Evolutionary conservation across 2,113 vertebrate genomes (phyloP).

Genomic region (Xenopus laevis): DNA sequence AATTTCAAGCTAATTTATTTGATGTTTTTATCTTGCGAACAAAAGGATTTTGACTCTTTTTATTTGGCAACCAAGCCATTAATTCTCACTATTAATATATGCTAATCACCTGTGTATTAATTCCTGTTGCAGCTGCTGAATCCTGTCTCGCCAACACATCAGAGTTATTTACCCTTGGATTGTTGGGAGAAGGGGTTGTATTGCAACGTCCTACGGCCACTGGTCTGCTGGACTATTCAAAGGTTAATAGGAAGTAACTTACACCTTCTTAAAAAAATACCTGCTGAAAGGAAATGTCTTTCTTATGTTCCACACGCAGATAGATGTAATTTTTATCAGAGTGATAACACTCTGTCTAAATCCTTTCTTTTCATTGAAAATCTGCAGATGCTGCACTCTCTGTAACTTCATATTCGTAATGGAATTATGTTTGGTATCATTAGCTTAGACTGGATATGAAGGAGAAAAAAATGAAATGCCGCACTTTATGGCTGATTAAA

Average conservation of each 20-base stretch:
- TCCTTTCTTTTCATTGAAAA: conserved; percentile 19
- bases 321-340: conserved; percentile 32
- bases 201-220: neutral
- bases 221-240: neutral
- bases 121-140: conserved; percentile 25
- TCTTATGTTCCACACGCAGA: conserved; percentile 32
- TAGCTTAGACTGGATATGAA: conserved; percentile 10
- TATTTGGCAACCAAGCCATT: conserved; percentile 22
- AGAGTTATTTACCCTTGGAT: neutral
- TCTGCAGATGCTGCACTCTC: conserved; percentile 32
- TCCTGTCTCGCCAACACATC: neutral
- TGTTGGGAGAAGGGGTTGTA: too few relatives aligned
- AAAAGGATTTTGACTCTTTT: conserved; percentile 34
- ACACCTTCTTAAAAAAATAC: conserved; percentile 11
- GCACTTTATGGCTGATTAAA: conserved; percentile 37
- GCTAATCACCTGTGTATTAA: conserved; percentile 36
- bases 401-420: conserved; percentile 5
- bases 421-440: conserved; percentile 40
- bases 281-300: conserved; percentile 27
- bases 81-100: conserved; percentile 22
- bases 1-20: conserved; percentile 27
- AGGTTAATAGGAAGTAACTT: conserved; percentile 22
- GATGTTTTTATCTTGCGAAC: conserved; percentile 39
- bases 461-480: conserved; percentile 17
- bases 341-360: conserved; percentile 39